Percentiles rank a stretch among this genome's conserved stretches.
Conservation (phyloP, 2,797 vertebrate genomes). For the Melanogrammus aeglefinus region DNA sequence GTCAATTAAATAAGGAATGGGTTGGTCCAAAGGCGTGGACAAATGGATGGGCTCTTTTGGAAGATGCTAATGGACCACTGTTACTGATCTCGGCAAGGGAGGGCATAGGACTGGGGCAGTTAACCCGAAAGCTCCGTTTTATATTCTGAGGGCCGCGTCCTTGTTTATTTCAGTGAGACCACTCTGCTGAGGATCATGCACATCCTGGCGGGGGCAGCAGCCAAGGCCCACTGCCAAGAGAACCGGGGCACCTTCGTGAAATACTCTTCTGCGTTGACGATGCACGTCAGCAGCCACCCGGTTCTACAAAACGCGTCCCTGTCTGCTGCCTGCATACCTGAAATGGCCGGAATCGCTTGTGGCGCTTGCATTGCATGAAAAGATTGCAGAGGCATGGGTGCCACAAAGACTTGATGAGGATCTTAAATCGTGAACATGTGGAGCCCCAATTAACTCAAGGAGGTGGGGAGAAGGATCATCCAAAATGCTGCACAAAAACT, state of each 20-base stretch:
- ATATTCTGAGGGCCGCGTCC: not conserved
- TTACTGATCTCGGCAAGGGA: not conserved
- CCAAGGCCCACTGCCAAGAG: conserved; percentile 60
- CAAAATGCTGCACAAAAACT: conserved; percentile 24
- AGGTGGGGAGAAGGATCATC: conserved; percentile 35
- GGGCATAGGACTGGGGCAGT: not conserved
- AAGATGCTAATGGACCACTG: not conserved
- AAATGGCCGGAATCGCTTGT: conserved; percentile 4
- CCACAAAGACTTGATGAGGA: not conserved
- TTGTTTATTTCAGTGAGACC: conserved; percentile 64
- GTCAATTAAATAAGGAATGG: too few relatives aligned
- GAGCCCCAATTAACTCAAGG: not conserved
- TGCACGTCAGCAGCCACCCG: conserved; percentile 75
- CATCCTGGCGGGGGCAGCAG: conserved; percentile 69
- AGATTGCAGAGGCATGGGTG: not conserved
- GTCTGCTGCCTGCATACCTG: conserved; percentile 52
- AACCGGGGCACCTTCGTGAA: conserved; percentile 77
- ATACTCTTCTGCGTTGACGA: conserved; percentile 74
- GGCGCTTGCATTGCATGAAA: not conserved
- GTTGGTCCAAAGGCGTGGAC: not conserved
- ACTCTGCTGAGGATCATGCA: conserved; percentile 71
- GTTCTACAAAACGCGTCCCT: conserved; percentile 52
- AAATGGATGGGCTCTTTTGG: not conserved
- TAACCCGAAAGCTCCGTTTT: not conserved
- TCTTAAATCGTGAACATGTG: conserved; percentile 5